A percentile compares a stretch with the other conserved stretches of the same genome.
These are phyloP conservation scores for Apostichopus californicus DNA, from an alignment of 35 echinoderm and acorn worm species.

Conservation along the genomic window DNA sequence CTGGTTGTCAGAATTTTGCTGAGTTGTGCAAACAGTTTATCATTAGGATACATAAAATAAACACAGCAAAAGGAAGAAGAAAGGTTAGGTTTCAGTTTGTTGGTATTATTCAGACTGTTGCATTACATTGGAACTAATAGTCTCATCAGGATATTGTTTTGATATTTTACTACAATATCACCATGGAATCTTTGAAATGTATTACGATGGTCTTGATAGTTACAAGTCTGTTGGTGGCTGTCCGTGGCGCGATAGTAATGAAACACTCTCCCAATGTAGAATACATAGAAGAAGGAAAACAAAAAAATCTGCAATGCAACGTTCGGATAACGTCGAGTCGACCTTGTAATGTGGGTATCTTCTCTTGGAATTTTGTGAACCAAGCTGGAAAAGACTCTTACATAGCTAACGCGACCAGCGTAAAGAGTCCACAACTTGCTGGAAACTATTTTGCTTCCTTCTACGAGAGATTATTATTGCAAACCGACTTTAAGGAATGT, in stretches of 20 bases:
- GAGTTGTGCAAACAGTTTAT: background rate
- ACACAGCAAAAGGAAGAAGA: too few relatives aligned
- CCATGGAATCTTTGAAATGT: background rate
- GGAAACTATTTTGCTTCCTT: background rate
- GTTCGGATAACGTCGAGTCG: background rate
- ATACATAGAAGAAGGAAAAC: background rate
- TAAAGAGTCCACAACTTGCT: background rate
- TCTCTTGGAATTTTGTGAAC: conserved; percentile 36
- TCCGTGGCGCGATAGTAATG: background rate
- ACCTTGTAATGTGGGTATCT: background rate
- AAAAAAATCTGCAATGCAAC: background rate
- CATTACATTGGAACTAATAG: too few relatives aligned
- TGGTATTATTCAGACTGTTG: too few relatives aligned
- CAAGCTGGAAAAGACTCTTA: background rate
- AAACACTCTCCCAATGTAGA: background rate
- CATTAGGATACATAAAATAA: too few relatives aligned
- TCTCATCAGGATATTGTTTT: background rate
- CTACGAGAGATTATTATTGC: background rate
- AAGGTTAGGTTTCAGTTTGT: too few relatives aligned
- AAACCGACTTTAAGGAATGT: background rate
- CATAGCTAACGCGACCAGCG: conserved; percentile 5
- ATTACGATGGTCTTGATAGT: background rate
- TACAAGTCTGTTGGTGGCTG: background rate
- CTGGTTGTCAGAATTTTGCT: background rate
- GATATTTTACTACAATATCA: background rate